phyloP scores from a whole-genome alignment of 2,113 vertebrate genomes.

The Colistium nudipinnis region DNA sequence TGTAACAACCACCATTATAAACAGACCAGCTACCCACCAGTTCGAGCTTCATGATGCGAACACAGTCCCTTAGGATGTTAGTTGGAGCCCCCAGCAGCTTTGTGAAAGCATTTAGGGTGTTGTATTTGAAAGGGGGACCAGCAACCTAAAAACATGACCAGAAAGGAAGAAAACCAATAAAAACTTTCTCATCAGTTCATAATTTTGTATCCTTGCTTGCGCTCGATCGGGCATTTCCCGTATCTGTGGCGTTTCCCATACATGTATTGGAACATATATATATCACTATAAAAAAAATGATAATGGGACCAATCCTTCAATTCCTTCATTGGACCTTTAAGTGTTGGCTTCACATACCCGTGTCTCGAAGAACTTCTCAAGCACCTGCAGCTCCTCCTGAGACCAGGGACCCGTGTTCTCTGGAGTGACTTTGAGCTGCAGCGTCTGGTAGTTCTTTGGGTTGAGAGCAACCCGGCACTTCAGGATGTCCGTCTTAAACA shows the following conservation, averaged over 20 bases:
- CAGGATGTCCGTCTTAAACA: slow-evolving; percentile 97
- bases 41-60: slow-evolving; percentile 99
- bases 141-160: slow-evolving; percentile 85
- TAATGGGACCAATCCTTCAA: neutral
- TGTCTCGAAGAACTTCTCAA: slow-evolving; percentile 99
- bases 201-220: too few species aligned
- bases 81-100: slow-evolving; percentile 96
- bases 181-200: too few species aligned
- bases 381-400: slow-evolving; percentile 95
- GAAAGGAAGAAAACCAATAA: neutral
- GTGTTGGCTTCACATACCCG: slow-evolving; percentile 79
- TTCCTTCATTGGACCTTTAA: neutral
- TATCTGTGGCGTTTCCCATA: too few species aligned
- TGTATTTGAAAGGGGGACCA: slow-evolving; percentile 98
- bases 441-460: slow-evolving; percentile 96
- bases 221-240: too few species aligned
- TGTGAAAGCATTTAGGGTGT: slow-evolving; percentile 98
- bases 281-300: neutral
- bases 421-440: slow-evolving; percentile 98
- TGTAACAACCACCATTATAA: neutral
- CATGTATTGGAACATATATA: too few species aligned
- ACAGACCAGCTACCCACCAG: slow-evolving; percentile 84
- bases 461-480: slow-evolving; percentile 98
- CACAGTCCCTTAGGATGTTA: slow-evolving; percentile 97
- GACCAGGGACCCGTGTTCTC: slow-evolving; percentile 97